A percentile compares a stretch with the other conserved stretches of the same genome.
phyloP scores from a whole-genome alignment of 2,113 vertebrate genomes.

The Amphiprion percula region DNA sequence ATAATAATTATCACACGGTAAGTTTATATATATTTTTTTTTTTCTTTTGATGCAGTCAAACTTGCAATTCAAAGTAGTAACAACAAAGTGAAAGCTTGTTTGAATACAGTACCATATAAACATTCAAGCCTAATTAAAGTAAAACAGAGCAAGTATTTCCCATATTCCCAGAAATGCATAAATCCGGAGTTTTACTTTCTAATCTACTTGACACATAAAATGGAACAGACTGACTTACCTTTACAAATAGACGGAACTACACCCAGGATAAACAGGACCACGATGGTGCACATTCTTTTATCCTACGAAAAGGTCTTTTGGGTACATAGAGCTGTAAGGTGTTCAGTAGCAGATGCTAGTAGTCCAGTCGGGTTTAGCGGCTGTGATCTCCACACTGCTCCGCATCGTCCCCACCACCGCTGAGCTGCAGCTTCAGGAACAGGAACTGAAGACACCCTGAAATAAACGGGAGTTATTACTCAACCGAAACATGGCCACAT shows the following conservation, averaged over 20 bases:
- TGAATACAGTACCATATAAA: not conserved
- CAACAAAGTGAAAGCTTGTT: not conserved
- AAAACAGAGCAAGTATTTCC: constrained; percentile 26
- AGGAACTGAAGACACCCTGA: constrained; percentile 73
- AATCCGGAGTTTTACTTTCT: not conserved
- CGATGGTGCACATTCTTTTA: constrained; percentile 43
- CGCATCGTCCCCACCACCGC: not conserved
- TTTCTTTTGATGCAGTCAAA: too few species aligned
- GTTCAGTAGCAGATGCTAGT: not conserved
- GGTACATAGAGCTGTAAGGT: not conserved
- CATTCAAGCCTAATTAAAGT: constrained; percentile 19
- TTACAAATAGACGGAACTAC: not conserved
- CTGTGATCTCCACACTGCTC: not conserved
- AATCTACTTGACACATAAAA: not conserved
- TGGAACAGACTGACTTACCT: constrained; percentile 51
- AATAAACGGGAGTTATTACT: constrained; percentile 63
- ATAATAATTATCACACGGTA: too few species aligned
- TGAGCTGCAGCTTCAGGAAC: constrained; percentile 20
- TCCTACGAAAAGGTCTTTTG: not conserved
- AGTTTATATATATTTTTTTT: too few species aligned
- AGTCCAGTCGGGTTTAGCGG: not conserved
- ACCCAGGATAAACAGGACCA: not conserved
- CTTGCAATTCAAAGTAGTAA: too few species aligned
- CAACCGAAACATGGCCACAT: constrained; percentile 41
- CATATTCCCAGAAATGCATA: not conserved